Evolutionary conservation across 2,113 vertebrate genomes (phyloP), one percentile per base, ranked within the genome.

Genomic region (Rallus limicola): DNA sequence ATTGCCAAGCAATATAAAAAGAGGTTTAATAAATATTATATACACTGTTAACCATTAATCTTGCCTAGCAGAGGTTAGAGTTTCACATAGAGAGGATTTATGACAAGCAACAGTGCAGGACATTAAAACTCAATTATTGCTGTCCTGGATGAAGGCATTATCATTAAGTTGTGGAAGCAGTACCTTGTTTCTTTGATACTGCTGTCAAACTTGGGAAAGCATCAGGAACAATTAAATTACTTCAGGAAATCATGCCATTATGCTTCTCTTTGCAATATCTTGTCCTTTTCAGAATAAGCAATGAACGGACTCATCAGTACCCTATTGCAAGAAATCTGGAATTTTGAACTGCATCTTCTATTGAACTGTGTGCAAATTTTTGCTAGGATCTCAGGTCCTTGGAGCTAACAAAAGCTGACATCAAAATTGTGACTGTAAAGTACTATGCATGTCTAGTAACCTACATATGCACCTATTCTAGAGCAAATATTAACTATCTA

Each of bases 21-120:
- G 97, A 92, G 75, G 86, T 96, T 98, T 98, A 97, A 98, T 98
- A 98, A 98, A 98, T 98, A 98, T 97, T 97, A 98, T 98, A 97
- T 97, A 97, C 93, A 96, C 96, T 95, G 93, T 95, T 97, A 97
- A 92, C 94, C 97, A 97, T 98, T 98, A 97, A 98, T 98, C 97
- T 98, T 92, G 80, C 89, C 83, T 89, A 95, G 92, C 21, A 58
- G 95, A 97, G 90, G 90, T 95, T 97, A n/a, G 34, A 86, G 76
- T 96, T 98, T 98, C 97, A 93, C 94, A 94, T 88, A 93, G 82
- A 95, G 92, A 96, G 82, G 95, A 98, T 98, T 98, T 98, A 98
- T 97, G 94, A 96, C 86, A 91, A 88, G 92, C 52, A 93, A 78
- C 83, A 86, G 88, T 93, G 91, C 86, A 96, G 94, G 97, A 95